A percentile compares a stretch with the other conserved stretches of the same genome.
Conservation (phyloP, 2,888 invertebrate genomes). For the Thecocarcelia acutangulata region DNA sequence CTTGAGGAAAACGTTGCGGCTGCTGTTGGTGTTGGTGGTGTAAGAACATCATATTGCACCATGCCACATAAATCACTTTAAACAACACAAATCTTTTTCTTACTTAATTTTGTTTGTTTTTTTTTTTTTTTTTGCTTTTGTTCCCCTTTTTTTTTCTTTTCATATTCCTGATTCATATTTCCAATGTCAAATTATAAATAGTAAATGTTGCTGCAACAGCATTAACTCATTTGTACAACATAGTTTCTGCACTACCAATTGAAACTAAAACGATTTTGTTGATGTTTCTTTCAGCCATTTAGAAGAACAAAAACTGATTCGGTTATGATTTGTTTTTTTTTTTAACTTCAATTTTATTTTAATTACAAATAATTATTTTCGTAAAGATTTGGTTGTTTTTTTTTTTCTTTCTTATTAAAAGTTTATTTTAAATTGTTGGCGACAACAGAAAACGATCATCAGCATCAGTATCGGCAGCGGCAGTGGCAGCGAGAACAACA, state of each 20-base stretch:
- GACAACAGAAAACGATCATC: conserved; percentile 69
- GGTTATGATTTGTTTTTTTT: neutral
- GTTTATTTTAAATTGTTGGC: conserved; percentile 69
- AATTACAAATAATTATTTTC: conserved; percentile 41
- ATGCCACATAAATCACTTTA: conserved; percentile 67
- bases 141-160: conserved; percentile 7
- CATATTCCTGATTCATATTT: conserved; percentile 57
- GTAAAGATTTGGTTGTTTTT: conserved; percentile 21
- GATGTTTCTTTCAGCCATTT: conserved; percentile 20
- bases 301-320: neutral
- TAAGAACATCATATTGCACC: conserved; percentile 62
- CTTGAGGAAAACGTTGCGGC: conserved; percentile 10
- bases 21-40: conserved; percentile 31
- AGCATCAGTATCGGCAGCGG: conserved; percentile 1
- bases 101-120: conserved; percentile 30
- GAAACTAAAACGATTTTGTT: conserved; percentile 38
- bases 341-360: conserved; percentile 33
- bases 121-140: neutral
- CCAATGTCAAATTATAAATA: conserved; percentile 68
- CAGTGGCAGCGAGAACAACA: neutral
- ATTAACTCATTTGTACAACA: conserved; percentile 61
- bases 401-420: conserved; percentile 38
- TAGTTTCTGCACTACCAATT: conserved; percentile 51
- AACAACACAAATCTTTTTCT: conserved; percentile 61
- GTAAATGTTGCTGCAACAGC: conserved; percentile 23